Conservation (phyloP, 2,797 vertebrate species). For the Tachyglossus aculeatus region DNA sequence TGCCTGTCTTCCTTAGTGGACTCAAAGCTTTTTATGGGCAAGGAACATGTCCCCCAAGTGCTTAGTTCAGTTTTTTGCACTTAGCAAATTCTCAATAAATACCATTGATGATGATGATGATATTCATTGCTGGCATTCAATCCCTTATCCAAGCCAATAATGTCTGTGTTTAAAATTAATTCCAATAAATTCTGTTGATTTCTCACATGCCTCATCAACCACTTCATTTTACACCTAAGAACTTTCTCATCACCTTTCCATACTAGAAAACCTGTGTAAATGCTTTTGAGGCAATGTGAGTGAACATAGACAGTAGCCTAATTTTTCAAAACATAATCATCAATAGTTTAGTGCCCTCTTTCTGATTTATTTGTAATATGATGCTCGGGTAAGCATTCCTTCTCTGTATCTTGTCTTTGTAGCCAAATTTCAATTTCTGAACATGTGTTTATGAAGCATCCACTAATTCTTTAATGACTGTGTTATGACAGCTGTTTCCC, state of each 20-base stretch:
- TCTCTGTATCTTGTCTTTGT: conserved; percentile 18
- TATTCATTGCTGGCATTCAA: too few species aligned
- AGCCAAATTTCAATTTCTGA: conserved; percentile 29
- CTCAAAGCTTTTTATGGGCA: too few species aligned
- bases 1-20: too few species aligned
- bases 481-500: conserved; percentile 47
- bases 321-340: neutral
- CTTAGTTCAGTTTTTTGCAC: too few species aligned
- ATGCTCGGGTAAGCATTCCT: conserved; percentile 23
- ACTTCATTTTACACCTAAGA: neutral
- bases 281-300: neutral
- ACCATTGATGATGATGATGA: too few species aligned
- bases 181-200: too few species aligned
- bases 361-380: neutral
- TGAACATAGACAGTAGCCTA: neutral
- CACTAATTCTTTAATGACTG: conserved; percentile 15
- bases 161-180: too few species aligned
- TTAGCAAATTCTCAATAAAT: too few species aligned
- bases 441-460: conserved; percentile 31
- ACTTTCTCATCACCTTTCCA: neutral
- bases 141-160: too few species aligned
- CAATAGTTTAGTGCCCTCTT: neutral
- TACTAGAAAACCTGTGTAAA: neutral
- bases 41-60: too few species aligned
- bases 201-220: neutral